phyloP scores from a whole-genome alignment of 2,113 vertebrate genomes.

The Hoplias malabaricus region DNA sequence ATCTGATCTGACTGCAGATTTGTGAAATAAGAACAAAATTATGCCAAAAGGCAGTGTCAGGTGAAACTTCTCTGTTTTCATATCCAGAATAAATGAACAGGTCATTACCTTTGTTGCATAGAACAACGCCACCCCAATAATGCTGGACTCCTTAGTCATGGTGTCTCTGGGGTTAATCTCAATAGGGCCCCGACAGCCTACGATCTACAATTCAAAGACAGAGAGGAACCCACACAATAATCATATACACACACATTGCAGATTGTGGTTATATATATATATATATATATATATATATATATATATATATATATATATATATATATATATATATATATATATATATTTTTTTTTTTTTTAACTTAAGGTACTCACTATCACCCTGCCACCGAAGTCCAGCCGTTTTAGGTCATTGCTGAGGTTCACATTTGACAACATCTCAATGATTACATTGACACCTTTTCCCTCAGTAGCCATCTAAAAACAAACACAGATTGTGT shows the following conservation, averaged over 20 bases:
- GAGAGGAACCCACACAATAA: not conserved
- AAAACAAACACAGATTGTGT: not conserved
- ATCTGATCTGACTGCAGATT: too few relatives aligned
- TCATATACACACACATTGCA: too few relatives aligned
- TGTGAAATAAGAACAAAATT: too few relatives aligned
- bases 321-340: too few relatives aligned
- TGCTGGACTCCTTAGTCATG: constrained; percentile 85
- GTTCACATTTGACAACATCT: constrained; percentile 93
- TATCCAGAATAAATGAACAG: too few relatives aligned
- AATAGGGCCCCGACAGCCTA: constrained; percentile 83
- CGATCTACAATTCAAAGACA: constrained; percentile 68
- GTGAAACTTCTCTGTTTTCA: too few relatives aligned
- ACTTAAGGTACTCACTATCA: constrained; percentile 75
- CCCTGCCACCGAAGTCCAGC: constrained; percentile 75
- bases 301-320: too few relatives aligned
- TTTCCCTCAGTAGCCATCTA: constrained; percentile 73
- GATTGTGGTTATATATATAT: too few relatives aligned
- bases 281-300: too few relatives aligned
- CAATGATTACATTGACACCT: constrained; percentile 86
- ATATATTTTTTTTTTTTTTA: too few relatives aligned
- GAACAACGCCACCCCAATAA: constrained; percentile 78
- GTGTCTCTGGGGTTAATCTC: constrained; percentile 88
- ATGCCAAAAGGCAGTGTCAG: too few relatives aligned
- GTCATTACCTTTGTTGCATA: constrained; percentile 78
- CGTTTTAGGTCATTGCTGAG: constrained; percentile 85